Evolutionary conservation across 2,888 invertebrate species (phyloP), one percentile per base, ranked within the genome.

Genomic region (Nipponacmea schrenckii): DNA sequence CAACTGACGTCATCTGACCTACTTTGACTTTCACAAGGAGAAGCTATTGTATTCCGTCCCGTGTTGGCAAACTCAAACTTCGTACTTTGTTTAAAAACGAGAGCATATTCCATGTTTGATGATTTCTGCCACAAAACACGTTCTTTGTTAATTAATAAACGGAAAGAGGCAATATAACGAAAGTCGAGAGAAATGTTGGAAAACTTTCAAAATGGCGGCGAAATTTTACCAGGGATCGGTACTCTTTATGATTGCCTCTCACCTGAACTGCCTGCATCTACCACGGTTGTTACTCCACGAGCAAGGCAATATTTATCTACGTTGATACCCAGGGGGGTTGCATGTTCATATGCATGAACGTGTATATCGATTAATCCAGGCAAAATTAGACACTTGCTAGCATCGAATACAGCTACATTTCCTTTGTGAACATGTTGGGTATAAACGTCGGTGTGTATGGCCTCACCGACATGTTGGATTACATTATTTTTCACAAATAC

Each of bases 311-410:
- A 70, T 39, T 74, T 74, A 72, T 86, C 86, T 15, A 83, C 77
- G 74, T 86, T 83, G 8, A 86, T 74, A 20, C 86, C 85, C 27
- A 86, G 75, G 14, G 85, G 85, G 17, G 85, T 86, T 50, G 81
- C 81, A 72, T 84, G 79, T 69, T 85, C 78, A 74, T 84, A 86
- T 24, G 81, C 83, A 73, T 86, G 86, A 17, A 85, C 81, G 71
- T 86, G 86, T n/a, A 80, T 79, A 74, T 86, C 86, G 63, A 86
- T 81, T 24, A 86, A 75, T 24, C 86, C 86, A n/a, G 86, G 82
- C 39, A 82, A 82, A 62, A 86, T 83, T 27, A 85, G 65, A 68
- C 81, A 85, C 65, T 81, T 84, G 39, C 75, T 62, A 8, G 85
- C 86, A 69, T 85, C 80, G 64, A 83, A 82, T 31, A 70, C 76